Base-by-base conservation (phyloP, 1,140 invertebrate genomes). In the Conopomorpha cramerella region DNA sequence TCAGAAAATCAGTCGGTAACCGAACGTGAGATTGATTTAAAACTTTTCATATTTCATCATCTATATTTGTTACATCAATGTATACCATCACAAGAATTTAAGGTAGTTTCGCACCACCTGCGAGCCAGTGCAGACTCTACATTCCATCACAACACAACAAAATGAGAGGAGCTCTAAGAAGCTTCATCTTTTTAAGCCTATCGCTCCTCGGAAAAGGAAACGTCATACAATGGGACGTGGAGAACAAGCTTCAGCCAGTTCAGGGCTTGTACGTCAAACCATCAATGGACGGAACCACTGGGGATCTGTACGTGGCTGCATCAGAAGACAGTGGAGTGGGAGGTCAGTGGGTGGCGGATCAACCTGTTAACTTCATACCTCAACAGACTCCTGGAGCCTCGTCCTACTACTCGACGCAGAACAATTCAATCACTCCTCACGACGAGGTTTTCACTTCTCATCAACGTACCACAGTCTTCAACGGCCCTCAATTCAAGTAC, bases 241-340 rank as follows among this genome's bases (percentile, higher is more conserved):
- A 32, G 16, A 32, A 14, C 3, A 15, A 52, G 16, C 46, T 73
- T 3, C 57, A 63, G 16, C 66, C 66, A 3, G 71, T 76, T 0
- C 66, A 68, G 25, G 60, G 62, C 6, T 37, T 76, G 0, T 76
- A 51, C 32, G 57, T 76, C 2, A 63, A 63, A 16, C 67, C 67
- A 8, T 76, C 71, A 3, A 19, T 18, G 3, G 68, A 76, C 34
- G 67, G 71, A 0, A 55, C 55, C 13, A 71, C 64, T 0, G 71
- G 71, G 27, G 71, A 76, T 30, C 49, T 76, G 2, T 73, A 65
- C 46, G 67, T 76, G 3, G 71, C 71, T 2, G 71, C 71, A 0
- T 55, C 66, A 12, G 71, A 76, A 49, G 64, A 72, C 7, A 55
- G 45, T 15, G 71, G 67, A 18, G 43, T 53, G 1, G 60, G 65